A percentile compares a stretch with the other conserved stretches of the same genome.
These are phyloP conservation scores for Chrysogorgia sp. DNA, from an alignment of 92 coral and sea anemone genomes.

Conservation along the genomic window DNA sequence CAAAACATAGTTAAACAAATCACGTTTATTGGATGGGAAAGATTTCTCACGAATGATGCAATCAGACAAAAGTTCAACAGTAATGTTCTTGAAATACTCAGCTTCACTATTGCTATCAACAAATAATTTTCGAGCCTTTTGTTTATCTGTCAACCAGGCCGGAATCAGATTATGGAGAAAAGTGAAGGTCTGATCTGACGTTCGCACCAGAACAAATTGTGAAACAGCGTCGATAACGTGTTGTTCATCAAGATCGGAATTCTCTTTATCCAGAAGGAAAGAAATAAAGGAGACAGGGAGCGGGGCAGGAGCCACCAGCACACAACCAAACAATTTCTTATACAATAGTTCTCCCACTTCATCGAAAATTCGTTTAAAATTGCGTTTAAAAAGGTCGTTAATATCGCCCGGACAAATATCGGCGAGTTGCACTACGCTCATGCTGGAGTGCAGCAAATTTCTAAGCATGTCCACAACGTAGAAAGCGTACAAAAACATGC, in stretches of 20 bases:
- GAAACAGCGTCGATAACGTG: no score
- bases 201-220: slow-evolving; percentile 24
- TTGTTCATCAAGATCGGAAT: no score
- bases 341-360: slow-evolving; percentile 4
- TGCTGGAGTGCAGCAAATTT: neutral
- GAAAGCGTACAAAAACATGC: no score
- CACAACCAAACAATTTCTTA: slow-evolving; percentile 43
- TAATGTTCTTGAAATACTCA: slow-evolving; percentile 24
- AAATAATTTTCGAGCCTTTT: slow-evolving; percentile 11
- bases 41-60: neutral
- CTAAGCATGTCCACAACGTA: no score
- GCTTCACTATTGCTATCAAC: slow-evolving; percentile 27
- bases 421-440: neutral
- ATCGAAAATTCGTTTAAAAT: slow-evolving; percentile 32
- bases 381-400: neutral
- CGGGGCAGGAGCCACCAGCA: slow-evolving; percentile 40
- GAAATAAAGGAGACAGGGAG: slow-evolving; percentile 36
- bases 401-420: slow-evolving; percentile 12
- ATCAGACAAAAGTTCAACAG: neutral
- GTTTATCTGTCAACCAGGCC: slow-evolving; percentile 25
- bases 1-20: neutral
- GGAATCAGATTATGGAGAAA: slow-evolving; percentile 49
- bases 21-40: neutral
- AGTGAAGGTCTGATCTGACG: slow-evolving; percentile 16
- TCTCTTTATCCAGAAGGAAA: neutral